Percentiles rank a stretch among this genome's conserved stretches.
These are phyloP conservation scores for Arion vulgaris DNA, from an alignment of 1,140 invertebrate species.

Conservation along the genomic window DNA sequence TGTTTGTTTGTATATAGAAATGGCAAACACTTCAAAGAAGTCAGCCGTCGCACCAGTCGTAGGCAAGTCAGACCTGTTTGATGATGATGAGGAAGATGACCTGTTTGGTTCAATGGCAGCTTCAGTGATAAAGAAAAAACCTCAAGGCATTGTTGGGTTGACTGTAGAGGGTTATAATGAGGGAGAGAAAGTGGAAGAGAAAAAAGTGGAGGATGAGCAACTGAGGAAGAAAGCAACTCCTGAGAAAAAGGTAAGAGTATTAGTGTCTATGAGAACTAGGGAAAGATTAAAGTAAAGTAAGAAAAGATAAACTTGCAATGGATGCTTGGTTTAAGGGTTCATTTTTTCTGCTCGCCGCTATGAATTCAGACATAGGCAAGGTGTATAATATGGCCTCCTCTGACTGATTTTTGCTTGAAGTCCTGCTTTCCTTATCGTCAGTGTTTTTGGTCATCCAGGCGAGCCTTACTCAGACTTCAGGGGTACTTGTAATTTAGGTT, in stretches of 20 bases:
- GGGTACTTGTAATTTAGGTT: too few species aligned
- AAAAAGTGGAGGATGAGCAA: conserved; percentile 23
- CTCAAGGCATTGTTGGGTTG: conserved; percentile 15
- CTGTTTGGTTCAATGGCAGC: conserved; percentile 29
- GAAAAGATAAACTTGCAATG: too few species aligned
- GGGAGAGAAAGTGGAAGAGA: conserved; percentile 38
- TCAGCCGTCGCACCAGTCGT: neutral
- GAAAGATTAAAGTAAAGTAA: too few species aligned
- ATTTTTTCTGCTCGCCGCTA: too few species aligned
- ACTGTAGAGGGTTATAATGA: conserved; percentile 33
- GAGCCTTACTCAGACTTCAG: too few species aligned
- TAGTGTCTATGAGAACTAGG: neutral
- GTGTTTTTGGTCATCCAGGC: too few species aligned
- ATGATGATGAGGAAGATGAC: conserved; percentile 51
- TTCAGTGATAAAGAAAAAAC: neutral
- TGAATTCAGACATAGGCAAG: too few species aligned
- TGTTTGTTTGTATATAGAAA: too few species aligned
- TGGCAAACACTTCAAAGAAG: neutral
- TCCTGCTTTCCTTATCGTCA: too few species aligned
- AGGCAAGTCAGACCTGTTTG: conserved; percentile 48
- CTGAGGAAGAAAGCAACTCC: neutral
- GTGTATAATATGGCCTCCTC: too few species aligned
- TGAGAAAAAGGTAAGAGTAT: conserved; percentile 10
- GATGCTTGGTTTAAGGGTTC: too few species aligned
- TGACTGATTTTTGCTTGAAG: too few species aligned